Evolutionary conservation across 2,797 vertebrate species (phyloP).

Genomic region (Prunella strophiata): DNA sequence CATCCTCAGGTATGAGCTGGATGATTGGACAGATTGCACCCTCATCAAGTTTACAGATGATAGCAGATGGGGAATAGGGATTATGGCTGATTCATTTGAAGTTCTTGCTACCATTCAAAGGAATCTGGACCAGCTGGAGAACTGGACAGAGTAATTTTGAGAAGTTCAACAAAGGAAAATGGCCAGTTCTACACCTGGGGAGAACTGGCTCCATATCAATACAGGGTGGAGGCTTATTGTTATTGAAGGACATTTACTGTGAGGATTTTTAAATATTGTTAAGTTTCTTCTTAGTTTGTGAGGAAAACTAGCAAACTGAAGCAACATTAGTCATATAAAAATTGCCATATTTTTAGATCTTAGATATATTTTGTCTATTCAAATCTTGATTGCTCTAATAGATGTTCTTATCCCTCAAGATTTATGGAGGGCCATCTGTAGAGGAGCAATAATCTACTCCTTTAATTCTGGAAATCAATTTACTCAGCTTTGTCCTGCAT

Average conservation of each 20-base stretch:
- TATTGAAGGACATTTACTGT: background rate
- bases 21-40: background rate
- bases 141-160: background rate
- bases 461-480: constrained; percentile 46
- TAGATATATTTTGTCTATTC: background rate
- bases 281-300: background rate
- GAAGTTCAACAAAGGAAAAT: background rate
- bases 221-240: background rate
- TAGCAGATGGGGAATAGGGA: background rate
- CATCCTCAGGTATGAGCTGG: background rate
- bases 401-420: background rate
- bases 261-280: background rate
- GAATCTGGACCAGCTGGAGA: background rate
- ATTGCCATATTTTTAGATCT: background rate
- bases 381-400: background rate
- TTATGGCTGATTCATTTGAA: background rate
- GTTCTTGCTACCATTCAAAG: background rate
- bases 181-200: background rate
- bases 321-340: background rate
- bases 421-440: background rate
- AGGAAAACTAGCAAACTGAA: background rate
- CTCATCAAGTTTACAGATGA: background rate
- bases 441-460: background rate
- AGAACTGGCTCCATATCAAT: background rate
- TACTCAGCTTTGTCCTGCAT: background rate